Base-by-base conservation (phyloP, 2,888 invertebrate genomes). In the Eurois occulta region DNA sequence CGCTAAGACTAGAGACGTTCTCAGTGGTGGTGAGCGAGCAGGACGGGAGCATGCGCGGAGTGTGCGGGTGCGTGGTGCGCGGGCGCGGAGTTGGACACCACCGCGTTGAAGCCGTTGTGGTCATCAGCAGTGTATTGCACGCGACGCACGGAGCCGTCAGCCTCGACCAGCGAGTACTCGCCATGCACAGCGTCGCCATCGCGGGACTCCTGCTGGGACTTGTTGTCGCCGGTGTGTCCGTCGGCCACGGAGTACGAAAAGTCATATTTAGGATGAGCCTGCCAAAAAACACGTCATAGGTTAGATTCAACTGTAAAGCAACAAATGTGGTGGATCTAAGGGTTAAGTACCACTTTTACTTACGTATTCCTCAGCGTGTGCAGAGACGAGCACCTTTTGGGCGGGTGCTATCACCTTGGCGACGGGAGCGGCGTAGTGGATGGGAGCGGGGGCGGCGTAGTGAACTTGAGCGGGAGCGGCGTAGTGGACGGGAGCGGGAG, bases 121-220 rank as follows among this genome's bases (percentile, higher is more conserved):
- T 97, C 95, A 86, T 97, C 97, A 52, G 97, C 97, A 91, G 95
- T 92, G 94, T 97, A 97, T 89, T 97, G 93, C 78, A 97, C 97
- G 74, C 92, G 97, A 87, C 97, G 95, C 83, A 97, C 93, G 89
- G 97, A 97, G 88, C 97, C 97, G 89, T 97, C 97, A 77, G 97
- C 96, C 91, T 96, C 95, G 72, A 94, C 72, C 75, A 96, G 92
- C 18, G 94, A 93, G 94, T 96, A 95, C 88, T 93, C 92, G 81
- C 97, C 97, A 90, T 97, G 97, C 86, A 98, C 97, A 75, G 96
- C 97, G 90, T 97, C 97, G 11, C 97, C 97, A 92, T 97, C 97
- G 88, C 97, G 96, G 90, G 95, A 94, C 93, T 97, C 97, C 64
- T 96, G 94, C 92, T 97, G 97, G 83, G 97, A 97, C 94, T 97